Conservation (phyloP, 1,140 invertebrate genomes). For the Conopomorpha cramerella region DNA sequence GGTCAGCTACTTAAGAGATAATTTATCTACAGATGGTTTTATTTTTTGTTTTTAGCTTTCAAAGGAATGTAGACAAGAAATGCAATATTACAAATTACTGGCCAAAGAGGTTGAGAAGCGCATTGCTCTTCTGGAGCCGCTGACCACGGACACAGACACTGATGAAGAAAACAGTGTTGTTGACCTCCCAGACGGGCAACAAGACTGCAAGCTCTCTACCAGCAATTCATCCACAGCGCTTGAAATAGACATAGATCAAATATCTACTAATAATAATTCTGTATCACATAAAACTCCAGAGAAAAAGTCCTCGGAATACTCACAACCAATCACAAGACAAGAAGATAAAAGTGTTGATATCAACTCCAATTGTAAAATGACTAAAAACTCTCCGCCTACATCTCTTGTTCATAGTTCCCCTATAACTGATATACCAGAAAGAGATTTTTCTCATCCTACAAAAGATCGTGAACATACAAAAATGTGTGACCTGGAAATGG, state of each 20-base stretch:
- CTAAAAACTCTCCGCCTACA: background rate
- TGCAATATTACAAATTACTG: slow-evolving; percentile 66
- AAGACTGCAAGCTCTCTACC: slow-evolving; percentile 6
- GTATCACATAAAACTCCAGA: background rate
- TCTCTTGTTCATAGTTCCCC: no score
- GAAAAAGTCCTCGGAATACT: no score
- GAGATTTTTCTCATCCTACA: no score
- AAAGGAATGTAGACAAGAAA: slow-evolving; percentile 64
- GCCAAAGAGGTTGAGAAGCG: slow-evolving; percentile 64
- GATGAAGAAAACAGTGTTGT: slow-evolving; percentile 40
- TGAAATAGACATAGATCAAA: background rate
- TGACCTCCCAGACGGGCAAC: slow-evolving; percentile 13
- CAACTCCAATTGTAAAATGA: background rate
- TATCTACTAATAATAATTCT: no score
- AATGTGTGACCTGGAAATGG: background rate
- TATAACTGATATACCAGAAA: background rate
- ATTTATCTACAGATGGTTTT: slow-evolving; percentile 1
- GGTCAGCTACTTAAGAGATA: no score
- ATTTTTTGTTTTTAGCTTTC: slow-evolving; percentile 54
- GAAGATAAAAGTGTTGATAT: background rate
- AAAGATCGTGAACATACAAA: no score
- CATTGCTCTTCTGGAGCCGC: slow-evolving; percentile 29
- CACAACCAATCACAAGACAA: no score
- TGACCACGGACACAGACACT: slow-evolving; percentile 24
- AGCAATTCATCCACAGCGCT: background rate